Base-by-base conservation (phyloP, 2,113 vertebrate species). In the Gobiocypris rarus region DNA sequence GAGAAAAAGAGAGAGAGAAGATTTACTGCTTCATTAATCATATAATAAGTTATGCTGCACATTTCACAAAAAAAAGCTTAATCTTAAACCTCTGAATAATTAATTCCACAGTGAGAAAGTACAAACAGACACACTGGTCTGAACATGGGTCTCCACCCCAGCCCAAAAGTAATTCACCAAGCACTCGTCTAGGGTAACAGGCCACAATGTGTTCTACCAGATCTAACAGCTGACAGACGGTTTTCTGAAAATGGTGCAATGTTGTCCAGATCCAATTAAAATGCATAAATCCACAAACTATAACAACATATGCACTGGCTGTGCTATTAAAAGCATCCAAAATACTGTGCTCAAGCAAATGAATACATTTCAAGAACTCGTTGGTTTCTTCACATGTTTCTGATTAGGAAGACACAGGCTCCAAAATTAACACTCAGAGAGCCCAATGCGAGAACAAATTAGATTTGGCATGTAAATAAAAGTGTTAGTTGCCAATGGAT, bases 151-250 rank as follows among this genome's bases (percentile, higher is more conserved):
- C 81, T 78, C 84, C 84, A 89, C 82, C 88, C 74, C 58, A 17
- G 90, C 85, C 69, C 73, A 75, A 89, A 89, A 93, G 92, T 89
- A 89, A 93, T 92, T 89, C 73, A 76, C 71, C 83, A 92, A 90
- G 92, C 89, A 89, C 91, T 91, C 87, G 61, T 84, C 89, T 17
- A 75, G 9, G 45, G 26, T 52, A 50, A 75, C 24, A n/a, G 86
- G 81, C 84, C 88, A 89, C 87, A 52, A 75, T 86, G 86, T 83
- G 79, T 31, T 56, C 71, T 83, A 87, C 59, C 83, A 87, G 89
- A 91, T 83, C 73, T 22, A 67, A 88, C 87, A 63, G 78, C 86
- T 88, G 85, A 93, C 90, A 86, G 81, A 54, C 83, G 70, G 61
- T 81, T 63, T 11, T 71, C 83, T 89, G 88, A 87, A 86, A 84